A percentile compares a stretch with the other conserved stretches of the same genome.
These are phyloP conservation scores for Campylomormyrus tamandua DNA, from an alignment of 2,113 vertebrate species.

Conservation along the genomic window DNA sequence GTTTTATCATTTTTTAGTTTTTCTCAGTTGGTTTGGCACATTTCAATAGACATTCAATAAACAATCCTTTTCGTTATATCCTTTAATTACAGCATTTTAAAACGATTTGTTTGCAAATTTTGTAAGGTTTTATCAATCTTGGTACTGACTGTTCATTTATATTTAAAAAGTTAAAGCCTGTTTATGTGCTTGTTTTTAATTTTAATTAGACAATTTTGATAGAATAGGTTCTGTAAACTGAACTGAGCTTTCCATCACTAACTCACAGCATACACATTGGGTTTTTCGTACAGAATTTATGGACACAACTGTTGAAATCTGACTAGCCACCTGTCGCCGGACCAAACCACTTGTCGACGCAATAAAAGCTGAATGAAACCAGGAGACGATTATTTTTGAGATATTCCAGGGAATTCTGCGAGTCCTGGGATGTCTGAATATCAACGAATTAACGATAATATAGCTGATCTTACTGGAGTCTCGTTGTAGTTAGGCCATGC, in stretches of 20 bases:
- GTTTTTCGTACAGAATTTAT: neutral
- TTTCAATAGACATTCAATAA: neutral
- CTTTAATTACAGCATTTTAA: neutral
- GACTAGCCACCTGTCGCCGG: neutral
- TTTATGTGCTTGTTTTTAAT: neutral
- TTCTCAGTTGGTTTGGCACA: neutral
- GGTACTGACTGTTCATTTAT: neutral
- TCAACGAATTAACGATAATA: neutral
- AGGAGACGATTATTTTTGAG: neutral
- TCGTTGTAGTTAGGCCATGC: neutral
- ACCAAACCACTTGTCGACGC: neutral
- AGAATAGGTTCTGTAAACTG: neutral
- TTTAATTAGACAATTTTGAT: neutral
- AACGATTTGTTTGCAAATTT: neutral
- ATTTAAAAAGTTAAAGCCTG: neutral
- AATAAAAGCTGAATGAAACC: neutral
- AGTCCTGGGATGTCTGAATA: neutral
- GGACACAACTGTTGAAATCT: neutral
- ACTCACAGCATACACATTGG: no score
- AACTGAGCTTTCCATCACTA: neutral
- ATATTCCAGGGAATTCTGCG: neutral
- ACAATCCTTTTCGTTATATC: no score
- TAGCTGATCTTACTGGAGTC: neutral
- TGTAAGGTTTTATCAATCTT: neutral
- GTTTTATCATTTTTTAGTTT: neutral